Evolutionary conservation across 2,888 invertebrate species (phyloP), one percentile per base, ranked within the genome.

Genomic region (Camptogramma bilineatum): DNA sequence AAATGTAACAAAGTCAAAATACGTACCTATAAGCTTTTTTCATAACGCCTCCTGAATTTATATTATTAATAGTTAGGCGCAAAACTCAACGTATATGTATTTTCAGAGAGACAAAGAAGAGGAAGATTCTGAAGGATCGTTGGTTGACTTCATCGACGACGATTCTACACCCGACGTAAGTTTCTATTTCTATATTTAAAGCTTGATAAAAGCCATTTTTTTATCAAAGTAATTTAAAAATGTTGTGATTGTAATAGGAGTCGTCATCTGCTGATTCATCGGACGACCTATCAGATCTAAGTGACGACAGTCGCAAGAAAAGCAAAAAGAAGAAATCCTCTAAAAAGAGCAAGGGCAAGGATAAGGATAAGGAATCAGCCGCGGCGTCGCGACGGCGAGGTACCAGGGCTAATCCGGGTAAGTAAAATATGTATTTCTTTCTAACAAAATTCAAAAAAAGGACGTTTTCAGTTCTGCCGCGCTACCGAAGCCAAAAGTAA

Each of bases 81-180:
- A 13, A n/a, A 24, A n/a, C 4, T 9, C 7, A 10, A 21, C n/a
- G 7, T 19, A 10, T 44, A 4, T 39, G 4, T 4, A 28, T 18
- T 82, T 78, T 16, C 79, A 94, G 94, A 86, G 93, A 70, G 93
- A 93, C 47, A 87, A 87, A 79, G 93, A 94, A 78, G 94, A 94
- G 61, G 94, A 94, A 62, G 96, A 96, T 67, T 95, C 96, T 0
- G 96, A 95, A 79, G 96, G 96, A 28, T 97, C 96, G 0, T 78
- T 97, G 46, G 95, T 92, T 71, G 96, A 97, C 80, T 97, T 97
- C 73, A 96, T 97, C 55, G 95, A 95, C 77, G 94, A 94, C 66
- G 94, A 94, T 56, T 88, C 92, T 13, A 93, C 92, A 0, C 86
- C 90, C 13, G 88, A 93, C n/a, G 87, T 90, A 67, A 84, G 71